Base-by-base conservation (phyloP, 2,888 invertebrate species). In the Euplagia quadripunctaria region DNA sequence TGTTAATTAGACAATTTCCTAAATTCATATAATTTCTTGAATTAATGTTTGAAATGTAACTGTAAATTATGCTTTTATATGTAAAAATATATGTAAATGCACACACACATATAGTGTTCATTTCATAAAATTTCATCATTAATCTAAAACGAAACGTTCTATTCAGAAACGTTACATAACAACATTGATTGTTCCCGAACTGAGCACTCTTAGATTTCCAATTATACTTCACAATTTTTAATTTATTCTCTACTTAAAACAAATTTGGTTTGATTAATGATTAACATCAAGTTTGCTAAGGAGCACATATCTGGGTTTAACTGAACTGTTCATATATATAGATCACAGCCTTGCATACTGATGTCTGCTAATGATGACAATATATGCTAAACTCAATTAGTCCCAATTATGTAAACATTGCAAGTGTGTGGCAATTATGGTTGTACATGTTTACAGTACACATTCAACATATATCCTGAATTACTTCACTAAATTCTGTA, bases 141-240 rank as follows among this genome's bases (percentile, higher is more conserved):
- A 82, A 77, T 78, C 71, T 78, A 74, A 78, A 77, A 67, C 64
- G 68, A 77, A 82, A 82, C 65, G 78, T 79, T 81, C 77, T 72
- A 68, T 72, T 76, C 73, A 75, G 71, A 81, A 79, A 80, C 72
- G 75, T 81, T 79, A 71, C 75, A 83, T 75, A 81, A 79, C 86
- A 85, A 81, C 69, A 81, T 81, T 16, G 16, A 69, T 91, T 94
- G 94, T 90, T 94, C 94, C 94, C 78, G 79, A 86, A 86, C 84
- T 92, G 93, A 94, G 92, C 93, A 92, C 91, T 83, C 79, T 31
- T 68, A 73, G 61, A 85, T 72, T 87, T 86, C 46, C 16, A 66
- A 51, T 76, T 71, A 81, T 70, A 81, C 86, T 89, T 84, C 85
- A 87, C 87, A 89, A 86, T 86, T 88, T 86, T 85, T 86, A 84